Evolutionary conservation across 2,113 vertebrate species (phyloP).

Genomic region (Triplophysa siluroides): DNA sequence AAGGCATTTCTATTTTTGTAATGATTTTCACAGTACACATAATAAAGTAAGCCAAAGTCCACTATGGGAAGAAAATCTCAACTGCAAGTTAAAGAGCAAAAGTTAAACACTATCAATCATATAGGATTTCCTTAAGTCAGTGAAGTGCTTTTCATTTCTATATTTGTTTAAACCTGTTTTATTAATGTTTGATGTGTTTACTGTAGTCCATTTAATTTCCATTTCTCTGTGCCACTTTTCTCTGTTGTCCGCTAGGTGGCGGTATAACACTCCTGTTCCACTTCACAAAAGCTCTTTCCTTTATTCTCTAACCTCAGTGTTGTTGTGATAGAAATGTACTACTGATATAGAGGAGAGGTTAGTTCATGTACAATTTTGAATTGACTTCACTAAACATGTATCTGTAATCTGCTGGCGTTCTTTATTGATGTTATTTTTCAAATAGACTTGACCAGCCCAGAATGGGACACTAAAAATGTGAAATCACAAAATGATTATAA

Average conservation of each 20-base stretch:
- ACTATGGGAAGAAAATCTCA: too few relatives aligned
- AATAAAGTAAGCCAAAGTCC: too few relatives aligned
- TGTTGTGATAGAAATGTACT: background rate
- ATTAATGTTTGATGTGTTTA: background rate
- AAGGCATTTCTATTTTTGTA: too few relatives aligned
- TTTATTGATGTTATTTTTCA: background rate
- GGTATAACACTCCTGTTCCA: background rate
- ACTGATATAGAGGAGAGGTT: too few relatives aligned
- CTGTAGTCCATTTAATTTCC: background rate
- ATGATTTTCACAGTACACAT: too few relatives aligned
- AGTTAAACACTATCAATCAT: too few relatives aligned
- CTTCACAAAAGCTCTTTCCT: background rate
- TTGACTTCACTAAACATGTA: background rate
- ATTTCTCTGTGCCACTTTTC: background rate
- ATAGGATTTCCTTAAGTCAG: too few relatives aligned
- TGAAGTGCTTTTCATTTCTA: too few relatives aligned
- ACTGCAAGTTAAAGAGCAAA: too few relatives aligned
- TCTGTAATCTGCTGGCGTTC: background rate
- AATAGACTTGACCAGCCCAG: too few relatives aligned
- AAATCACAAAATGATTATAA: too few relatives aligned
- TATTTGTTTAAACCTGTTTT: background rate
- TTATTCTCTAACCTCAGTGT: background rate
- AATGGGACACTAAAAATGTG: too few relatives aligned
- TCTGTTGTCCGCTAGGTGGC: constrained; percentile 41
- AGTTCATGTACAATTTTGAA: background rate